Conservation (phyloP, 2,888 invertebrate species). For the Cloeon dipterum region DNA sequence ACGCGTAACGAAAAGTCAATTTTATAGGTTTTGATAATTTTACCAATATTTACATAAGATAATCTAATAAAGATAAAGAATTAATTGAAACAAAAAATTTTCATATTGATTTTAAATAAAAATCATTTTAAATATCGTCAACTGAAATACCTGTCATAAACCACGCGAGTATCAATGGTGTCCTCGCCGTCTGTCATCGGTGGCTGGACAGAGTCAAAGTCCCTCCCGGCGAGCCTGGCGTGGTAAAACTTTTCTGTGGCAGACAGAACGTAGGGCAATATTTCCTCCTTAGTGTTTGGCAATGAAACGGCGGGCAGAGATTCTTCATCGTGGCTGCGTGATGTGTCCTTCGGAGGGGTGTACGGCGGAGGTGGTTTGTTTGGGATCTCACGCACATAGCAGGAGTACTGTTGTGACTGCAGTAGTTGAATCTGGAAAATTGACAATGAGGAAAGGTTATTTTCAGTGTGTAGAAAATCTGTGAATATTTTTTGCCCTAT, state of each 20-base stretch:
- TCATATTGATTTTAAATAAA: too few relatives aligned
- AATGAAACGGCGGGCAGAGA: slow-evolving; percentile 16
- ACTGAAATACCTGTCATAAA: not conserved
- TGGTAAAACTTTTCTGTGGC: slow-evolving; percentile 22
- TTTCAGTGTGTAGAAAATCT: not conserved
- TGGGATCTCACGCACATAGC: slow-evolving; percentile 39
- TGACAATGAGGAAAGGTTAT: too few relatives aligned
- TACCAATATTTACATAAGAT: too few relatives aligned
- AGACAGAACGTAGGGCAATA: not conserved
- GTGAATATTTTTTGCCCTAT: too few relatives aligned
- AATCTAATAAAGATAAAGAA: too few relatives aligned
- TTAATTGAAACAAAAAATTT: too few relatives aligned
- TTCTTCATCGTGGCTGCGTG: slow-evolving; percentile 7
- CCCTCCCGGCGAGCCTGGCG: slow-evolving; percentile 17
- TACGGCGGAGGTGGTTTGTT: slow-evolving; percentile 58
- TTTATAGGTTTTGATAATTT: too few relatives aligned
- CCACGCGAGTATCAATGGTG: not conserved
- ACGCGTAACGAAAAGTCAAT: too few relatives aligned
- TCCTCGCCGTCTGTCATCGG: slow-evolving; percentile 11
- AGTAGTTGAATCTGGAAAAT: slow-evolving; percentile 29
- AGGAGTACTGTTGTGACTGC: slow-evolving; percentile 18
- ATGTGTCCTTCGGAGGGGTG: slow-evolving; percentile 27
- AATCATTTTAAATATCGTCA: too few relatives aligned
- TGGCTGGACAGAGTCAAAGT: slow-evolving; percentile 14
- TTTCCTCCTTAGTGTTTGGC: slow-evolving; percentile 22